phyloP scores from a whole-genome alignment of 2,888 invertebrate species.

The Tolmerus cingulatus region DNA sequence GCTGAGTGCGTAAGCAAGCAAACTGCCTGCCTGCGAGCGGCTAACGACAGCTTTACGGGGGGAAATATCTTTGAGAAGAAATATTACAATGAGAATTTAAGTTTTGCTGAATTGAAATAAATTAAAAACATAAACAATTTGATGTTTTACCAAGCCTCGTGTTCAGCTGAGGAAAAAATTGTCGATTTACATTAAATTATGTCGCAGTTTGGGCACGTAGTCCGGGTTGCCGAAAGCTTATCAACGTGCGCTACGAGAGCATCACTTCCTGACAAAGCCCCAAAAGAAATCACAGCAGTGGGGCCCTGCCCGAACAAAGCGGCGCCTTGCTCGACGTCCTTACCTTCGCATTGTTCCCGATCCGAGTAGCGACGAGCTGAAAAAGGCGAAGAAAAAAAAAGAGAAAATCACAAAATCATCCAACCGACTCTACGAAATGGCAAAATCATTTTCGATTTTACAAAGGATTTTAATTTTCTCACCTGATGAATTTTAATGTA shows the following conservation, averaged over 20 bases:
- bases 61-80: background rate
- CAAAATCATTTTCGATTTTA: background rate
- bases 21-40: background rate
- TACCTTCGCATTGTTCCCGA: constrained; percentile 36
- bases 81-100: background rate
- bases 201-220: background rate
- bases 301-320: background rate
- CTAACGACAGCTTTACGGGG: background rate
- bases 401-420: background rate
- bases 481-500: constrained; percentile 61
- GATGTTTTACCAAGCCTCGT: background rate
- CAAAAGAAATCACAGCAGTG: background rate
- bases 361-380: constrained; percentile 7
- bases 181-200: background rate
- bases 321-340: background rate
- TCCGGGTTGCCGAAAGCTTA: background rate
- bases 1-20: background rate
- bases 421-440: background rate
- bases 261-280: background rate
- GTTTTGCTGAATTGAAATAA: background rate
- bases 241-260: background rate
- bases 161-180: background rate
- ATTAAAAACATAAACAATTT: background rate
- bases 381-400: background rate
- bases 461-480: constrained; percentile 46